Evolutionary conservation across 2,113 vertebrate species (phyloP).

Genomic region (Sinocyclocheilus anophthalmus): DNA sequence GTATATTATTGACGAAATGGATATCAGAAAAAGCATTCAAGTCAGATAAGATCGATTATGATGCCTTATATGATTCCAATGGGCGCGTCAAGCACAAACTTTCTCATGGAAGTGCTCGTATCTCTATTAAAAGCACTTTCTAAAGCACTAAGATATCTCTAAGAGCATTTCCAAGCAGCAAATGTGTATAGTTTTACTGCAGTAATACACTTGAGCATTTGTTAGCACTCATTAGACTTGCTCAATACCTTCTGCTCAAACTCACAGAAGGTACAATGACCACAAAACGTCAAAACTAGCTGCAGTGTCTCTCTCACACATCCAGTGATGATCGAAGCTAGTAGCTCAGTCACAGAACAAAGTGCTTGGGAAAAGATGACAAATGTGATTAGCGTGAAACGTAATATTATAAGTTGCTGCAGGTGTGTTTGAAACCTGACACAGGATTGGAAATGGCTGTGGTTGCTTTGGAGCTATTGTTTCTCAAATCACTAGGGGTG

Average conservation of each 20-base stretch:
- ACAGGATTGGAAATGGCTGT: conserved; percentile 16
- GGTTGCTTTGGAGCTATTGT: conserved; percentile 40
- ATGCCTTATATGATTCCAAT: background rate
- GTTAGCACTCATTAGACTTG: conserved; percentile 17
- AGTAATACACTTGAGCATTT: conserved; percentile 14
- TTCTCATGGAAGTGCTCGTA: too few relatives aligned
- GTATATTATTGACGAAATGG: conserved; percentile 4
- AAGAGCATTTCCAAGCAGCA: conserved; percentile 32
- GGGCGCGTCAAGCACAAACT: too few relatives aligned
- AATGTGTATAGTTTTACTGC: conserved; percentile 20
- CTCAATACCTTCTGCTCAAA: background rate
- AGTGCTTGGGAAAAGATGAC: conserved; percentile 28
- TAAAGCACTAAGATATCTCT: conserved; percentile 16
- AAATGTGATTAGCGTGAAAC: conserved; percentile 48
- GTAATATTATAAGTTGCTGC: conserved; percentile 30
- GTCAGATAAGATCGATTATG: background rate
- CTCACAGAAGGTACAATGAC: conserved; percentile 32
- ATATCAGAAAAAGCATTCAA: background rate
- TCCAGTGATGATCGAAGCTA: background rate
- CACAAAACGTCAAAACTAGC: conserved; percentile 21
- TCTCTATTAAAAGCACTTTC: conserved; percentile 10
- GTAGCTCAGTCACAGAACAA: background rate
- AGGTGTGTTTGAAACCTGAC: conserved; percentile 42
- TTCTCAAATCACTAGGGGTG: conserved; percentile 17
- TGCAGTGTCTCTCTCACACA: conserved; percentile 14